A percentile compares a stretch with the other conserved stretches of the same genome.
Conservation (phyloP, 2,113 vertebrate species). For the Xiphophorus hellerii region DNA sequence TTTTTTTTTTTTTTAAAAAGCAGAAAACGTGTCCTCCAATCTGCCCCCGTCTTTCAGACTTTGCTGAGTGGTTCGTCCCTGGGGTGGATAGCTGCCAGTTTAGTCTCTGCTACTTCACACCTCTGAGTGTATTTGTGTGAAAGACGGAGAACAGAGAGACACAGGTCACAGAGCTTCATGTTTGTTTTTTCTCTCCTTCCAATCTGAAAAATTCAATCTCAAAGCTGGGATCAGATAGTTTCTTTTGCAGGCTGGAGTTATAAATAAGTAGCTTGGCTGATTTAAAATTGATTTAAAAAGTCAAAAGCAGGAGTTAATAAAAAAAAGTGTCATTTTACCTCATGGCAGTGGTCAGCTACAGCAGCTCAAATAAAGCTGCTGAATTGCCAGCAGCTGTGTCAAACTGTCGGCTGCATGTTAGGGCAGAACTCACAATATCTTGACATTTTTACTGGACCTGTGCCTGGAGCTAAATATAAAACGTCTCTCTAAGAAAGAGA, state of each 20-base stretch:
- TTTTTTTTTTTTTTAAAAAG: conserved; percentile 4
- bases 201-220: neutral
- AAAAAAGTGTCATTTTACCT: neutral
- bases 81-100: conserved; percentile 36
- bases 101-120: conserved; percentile 7
- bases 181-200: neutral
- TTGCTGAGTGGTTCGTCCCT: conserved; percentile 34
- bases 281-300: neutral
- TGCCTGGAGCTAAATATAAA: neutral
- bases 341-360: neutral
- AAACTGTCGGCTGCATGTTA: neutral
- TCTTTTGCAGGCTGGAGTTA: neutral
- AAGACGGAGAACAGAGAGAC: neutral
- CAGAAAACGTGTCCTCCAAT: conserved; percentile 15
- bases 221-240: neutral
- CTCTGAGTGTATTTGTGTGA: conserved; percentile 14
- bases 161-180: neutral
- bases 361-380: neutral
- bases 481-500: neutral
- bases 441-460: neutral
- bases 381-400: neutral
- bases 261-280: neutral
- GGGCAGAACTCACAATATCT: neutral
- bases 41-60: conserved; percentile 37
- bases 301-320: neutral